These are phyloP conservation scores for Agrypnia vestita DNA, from an alignment of 1,140 invertebrate genomes.

Conservation along the genomic window DNA sequence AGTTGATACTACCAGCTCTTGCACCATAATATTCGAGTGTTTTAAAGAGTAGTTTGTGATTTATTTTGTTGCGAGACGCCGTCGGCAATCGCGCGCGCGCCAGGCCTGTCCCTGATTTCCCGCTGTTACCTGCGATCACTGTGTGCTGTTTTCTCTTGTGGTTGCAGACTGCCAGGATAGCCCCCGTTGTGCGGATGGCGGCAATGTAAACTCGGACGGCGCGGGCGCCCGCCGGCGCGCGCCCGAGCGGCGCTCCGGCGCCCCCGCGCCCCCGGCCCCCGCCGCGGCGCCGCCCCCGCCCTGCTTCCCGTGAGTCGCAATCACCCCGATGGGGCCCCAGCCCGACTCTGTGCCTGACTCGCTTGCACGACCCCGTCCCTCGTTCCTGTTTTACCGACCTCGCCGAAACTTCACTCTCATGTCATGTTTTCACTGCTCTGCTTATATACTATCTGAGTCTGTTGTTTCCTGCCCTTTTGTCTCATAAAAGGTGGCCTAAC, in stretches of 20 bases:
- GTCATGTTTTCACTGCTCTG: not conserved
- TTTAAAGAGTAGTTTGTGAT: too few relatives aligned
- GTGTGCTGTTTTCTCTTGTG: conserved; percentile 47
- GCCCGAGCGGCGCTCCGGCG: too few relatives aligned
- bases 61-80: too few relatives aligned
- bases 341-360: conserved; percentile 60
- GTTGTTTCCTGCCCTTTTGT: not conserved
- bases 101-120: too few relatives aligned
- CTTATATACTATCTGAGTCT: too few relatives aligned
- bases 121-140: conserved; percentile 22
- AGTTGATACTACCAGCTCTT: too few relatives aligned
- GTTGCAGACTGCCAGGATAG: conserved; percentile 71
- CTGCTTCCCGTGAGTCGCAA: conserved; percentile 62
- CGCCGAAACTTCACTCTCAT: not conserved
- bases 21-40: too few relatives aligned
- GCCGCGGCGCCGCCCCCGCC: too few relatives aligned
- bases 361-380: conserved; percentile 26
- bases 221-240: too few relatives aligned
- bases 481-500: not conserved
- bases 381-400: conserved; percentile 35
- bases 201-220: conserved; percentile 72
- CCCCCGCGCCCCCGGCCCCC: too few relatives aligned
- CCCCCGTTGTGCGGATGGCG: conserved; percentile 66
- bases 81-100: too few relatives aligned
- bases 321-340: not conserved